Base-by-base conservation (phyloP, 2,888 invertebrate genomes). In the Bombyx huttoni region DNA sequence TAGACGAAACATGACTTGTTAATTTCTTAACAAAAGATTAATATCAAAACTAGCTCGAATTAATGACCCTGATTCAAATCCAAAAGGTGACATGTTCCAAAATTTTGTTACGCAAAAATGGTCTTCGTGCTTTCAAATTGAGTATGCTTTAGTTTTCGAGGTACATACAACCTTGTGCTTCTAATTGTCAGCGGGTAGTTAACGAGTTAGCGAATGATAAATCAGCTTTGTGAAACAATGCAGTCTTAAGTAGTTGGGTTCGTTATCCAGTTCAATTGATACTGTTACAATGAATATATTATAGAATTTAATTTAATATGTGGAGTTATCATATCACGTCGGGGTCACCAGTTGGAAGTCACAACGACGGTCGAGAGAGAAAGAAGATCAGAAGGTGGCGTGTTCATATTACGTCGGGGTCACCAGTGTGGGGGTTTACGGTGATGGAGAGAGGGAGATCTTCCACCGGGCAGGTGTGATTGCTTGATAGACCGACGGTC, bases 171-270 rank as follows among this genome's bases (percentile, higher is more conserved):
- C 40, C 40, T 40, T 40, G 3, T 40, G 47, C 45, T 72, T 76
- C 73, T 70, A 69, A 71, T 70, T 72, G 70, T 70, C 70, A 56
- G 56, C 59, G 60, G 60, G 65, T 70, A 69, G 71, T 76, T 74
- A 73, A 77, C 78, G 73, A 74, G 65, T 72, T n/a, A 52, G 56
- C 56, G 66, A 70, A 73, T 78, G 78, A 81, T 78, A 76, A 78
- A 79, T 79, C 73, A 75, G 74, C 67, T 75, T 67, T 60, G 61
- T 59, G 63, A 61, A 70, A 75, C 40, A 40, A 40, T 40, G 40
- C 40, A 40, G 40, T 40, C 40, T 35, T 3, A 40, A 7, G 7
- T 7, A 40, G 40, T 40, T 40, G 12, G 40, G 24, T 24, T 40
- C 12, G 40, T 40, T 3, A 40, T 8, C 40, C 12, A 10, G 40